These are phyloP conservation scores for Seira musarum DNA, from an alignment of 2,888 invertebrate species.

Conservation along the genomic window DNA sequence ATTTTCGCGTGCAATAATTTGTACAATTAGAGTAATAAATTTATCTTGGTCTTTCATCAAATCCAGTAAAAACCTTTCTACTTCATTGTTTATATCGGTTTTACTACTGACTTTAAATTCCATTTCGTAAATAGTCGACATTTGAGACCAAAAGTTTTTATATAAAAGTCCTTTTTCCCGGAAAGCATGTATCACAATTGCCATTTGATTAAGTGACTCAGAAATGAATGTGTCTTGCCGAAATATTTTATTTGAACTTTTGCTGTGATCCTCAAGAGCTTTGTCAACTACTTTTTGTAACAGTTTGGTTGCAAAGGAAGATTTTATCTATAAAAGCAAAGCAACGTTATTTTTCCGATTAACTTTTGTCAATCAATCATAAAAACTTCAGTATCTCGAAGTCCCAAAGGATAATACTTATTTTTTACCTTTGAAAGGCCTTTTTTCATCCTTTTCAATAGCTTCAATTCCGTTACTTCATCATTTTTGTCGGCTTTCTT, in stretches of 20 bases:
- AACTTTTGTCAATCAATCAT: constrained; percentile 47
- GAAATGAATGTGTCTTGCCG: constrained; percentile 57
- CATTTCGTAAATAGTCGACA: constrained; percentile 50
- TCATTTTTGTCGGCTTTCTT: constrained; percentile 21
- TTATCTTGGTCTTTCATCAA: constrained; percentile 24
- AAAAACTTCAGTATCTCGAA: too few relatives aligned
- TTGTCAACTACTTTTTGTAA: constrained; percentile 42
- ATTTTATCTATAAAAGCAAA: constrained; percentile 42
- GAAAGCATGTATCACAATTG: constrained; percentile 58
- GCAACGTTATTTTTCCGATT: neutral
- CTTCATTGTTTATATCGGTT: neutral
- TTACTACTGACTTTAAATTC: constrained; percentile 15
- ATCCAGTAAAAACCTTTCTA: constrained; percentile 22
- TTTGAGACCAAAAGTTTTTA: constrained; percentile 61
- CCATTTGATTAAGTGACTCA: constrained; percentile 56
- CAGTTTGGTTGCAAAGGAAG: constrained; percentile 45
- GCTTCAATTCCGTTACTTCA: constrained; percentile 38
- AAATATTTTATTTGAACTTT: neutral
- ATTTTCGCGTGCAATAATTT: constrained; percentile 38
- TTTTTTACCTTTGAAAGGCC: too few relatives aligned
- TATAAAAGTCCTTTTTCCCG: constrained; percentile 47
- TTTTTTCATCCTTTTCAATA: constrained; percentile 43
- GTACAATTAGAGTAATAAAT: constrained; percentile 39
- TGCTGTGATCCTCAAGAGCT: constrained; percentile 7
- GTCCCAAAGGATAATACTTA: too few relatives aligned